Conservation (phyloP, 2,113 vertebrate species). For the Ia io region DNA sequence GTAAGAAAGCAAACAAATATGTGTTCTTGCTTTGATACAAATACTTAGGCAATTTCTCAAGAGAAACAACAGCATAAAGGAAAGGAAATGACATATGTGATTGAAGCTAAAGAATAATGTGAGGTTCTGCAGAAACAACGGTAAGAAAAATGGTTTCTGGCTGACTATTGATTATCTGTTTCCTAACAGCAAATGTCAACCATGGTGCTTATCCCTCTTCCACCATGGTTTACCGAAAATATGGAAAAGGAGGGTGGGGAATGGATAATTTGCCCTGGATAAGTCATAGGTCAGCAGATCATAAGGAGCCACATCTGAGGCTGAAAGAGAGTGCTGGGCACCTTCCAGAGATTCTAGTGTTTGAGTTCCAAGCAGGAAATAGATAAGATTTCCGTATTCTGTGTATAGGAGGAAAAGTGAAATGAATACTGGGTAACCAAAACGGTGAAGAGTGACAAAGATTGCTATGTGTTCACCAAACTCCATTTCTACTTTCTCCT, state of each 20-base stretch:
- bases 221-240: not conserved
- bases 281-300: not conserved
- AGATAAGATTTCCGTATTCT: not conserved
- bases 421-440: not conserved
- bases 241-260: not conserved
- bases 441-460: not conserved
- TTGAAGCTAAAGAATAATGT: not conserved
- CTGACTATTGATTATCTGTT: not conserved
- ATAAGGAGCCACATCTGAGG: not conserved
- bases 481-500: not conserved
- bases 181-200: not conserved
- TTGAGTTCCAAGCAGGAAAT: not conserved
- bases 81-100: conserved; percentile 39
- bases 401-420: not conserved
- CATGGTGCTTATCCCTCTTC: not conserved
- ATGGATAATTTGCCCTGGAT: not conserved
- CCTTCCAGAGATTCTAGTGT: not conserved
- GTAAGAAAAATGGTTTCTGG: not conserved
- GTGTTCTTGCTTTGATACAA: conserved; percentile 17
- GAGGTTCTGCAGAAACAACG: not conserved
- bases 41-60: conserved; percentile 8
- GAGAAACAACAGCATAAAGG: not conserved
- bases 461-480: not conserved
- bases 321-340: not conserved
- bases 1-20: conserved; percentile 23